Evolutionary conservation across 1,140 invertebrate species (phyloP), one percentile per base, ranked within the genome.

Genomic region (Spodoptera frugiperda): DNA sequence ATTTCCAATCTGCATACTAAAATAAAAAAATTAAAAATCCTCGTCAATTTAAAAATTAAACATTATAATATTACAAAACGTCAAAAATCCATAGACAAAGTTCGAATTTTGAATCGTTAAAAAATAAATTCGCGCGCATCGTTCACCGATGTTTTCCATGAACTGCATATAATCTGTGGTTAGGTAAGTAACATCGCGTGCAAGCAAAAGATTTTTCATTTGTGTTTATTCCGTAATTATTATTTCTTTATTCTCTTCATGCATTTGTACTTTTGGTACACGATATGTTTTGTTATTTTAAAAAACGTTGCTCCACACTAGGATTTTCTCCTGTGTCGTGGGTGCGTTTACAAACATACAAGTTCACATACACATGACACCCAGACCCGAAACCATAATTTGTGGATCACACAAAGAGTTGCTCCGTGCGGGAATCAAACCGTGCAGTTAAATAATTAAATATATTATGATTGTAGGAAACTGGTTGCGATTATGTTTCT

Each of bases 201-300:
- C 39, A 14, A n/a, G 44, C 11, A 5, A 65, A 48, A 39, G 30
- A 11, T 25, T 8, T 11, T 17, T 65, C 61, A 48, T 21, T 48
- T 48, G 33, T 19, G 17, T 46, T 46, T 48, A 21, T 25, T 21
- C 11, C 14, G 21, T 65, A 48, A 65, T 65, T 65, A 25, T n/a
- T n/a, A n/a, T n/a, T n/a, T n/a, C 61, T 65, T 65, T 65, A 65
- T 65, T 65, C 61, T 65, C 17, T 19, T 65, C 57, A 61, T 61
- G 15, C 25, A 48, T 25, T 65, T 12, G 11, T 65, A 49, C 17
- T 25, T 65, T 48, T 65, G 61, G 30, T 65, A 65, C 39, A 8
- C 12, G 17, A 21, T 48, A 11, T n/a, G n/a, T n/a, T n/a, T n/a
- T n/a, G n/a, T n/a, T n/a, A n/a, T n/a, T n/a, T n/a, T n/a, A n/a